phyloP scores from a whole-genome alignment of 92 coral and sea anemone genomes.

The Diadumene lineata region DNA sequence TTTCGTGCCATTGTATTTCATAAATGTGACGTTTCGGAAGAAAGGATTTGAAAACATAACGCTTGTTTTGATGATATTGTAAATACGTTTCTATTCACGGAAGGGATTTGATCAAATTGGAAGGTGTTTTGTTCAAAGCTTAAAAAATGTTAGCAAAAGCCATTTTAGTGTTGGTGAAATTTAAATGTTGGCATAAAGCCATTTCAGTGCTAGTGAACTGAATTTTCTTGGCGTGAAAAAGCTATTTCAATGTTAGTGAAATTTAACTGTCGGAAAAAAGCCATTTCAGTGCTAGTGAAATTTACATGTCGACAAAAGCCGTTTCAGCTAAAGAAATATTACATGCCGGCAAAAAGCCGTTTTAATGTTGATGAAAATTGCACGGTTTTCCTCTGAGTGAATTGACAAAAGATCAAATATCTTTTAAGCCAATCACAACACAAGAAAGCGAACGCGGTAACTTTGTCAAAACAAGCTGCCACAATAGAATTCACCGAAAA shows the following conservation, averaged over 20 bases:
- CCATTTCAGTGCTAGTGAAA: conserved; percentile 2
- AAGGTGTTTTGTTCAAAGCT: neutral
- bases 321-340: no score
- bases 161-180: no score
- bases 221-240: no score
- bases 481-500: neutral
- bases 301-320: no score
- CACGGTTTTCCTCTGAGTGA: neutral
- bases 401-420: conserved; percentile 1
- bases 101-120: neutral
- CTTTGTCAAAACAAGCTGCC: neutral
- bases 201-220: neutral
- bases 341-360: neutral
- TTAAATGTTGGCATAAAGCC: neutral
- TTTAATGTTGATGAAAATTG: neutral
- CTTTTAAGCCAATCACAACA: neutral
- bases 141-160: neutral
- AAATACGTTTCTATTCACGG: neutral
- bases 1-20: neutral
- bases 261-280: neutral
- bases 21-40: neutral
- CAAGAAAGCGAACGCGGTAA: neutral
- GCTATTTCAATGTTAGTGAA: no score
- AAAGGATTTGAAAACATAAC: neutral
- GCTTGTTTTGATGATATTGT: conserved; percentile 1